These are phyloP conservation scores for Hybos culiciformis DNA, from an alignment of 2,888 invertebrate species.

Conservation along the genomic window DNA sequence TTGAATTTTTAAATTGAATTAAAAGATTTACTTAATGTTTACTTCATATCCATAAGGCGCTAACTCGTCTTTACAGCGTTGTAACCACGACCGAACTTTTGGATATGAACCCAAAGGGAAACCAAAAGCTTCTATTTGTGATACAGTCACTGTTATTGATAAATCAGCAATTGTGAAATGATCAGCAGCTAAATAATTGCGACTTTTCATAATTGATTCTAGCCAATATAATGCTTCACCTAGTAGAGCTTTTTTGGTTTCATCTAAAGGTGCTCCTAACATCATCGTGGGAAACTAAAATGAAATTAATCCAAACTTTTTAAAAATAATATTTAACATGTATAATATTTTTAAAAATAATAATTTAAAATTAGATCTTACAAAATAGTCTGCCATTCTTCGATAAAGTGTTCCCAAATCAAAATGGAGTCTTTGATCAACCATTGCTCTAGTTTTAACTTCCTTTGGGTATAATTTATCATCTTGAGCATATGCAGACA, in stretches of 20 bases:
- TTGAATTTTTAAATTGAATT: neutral
- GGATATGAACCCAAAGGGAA: constrained; percentile 40
- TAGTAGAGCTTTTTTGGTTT: constrained; percentile 38
- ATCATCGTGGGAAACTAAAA: constrained; percentile 37
- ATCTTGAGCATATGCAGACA: constrained; percentile 44
- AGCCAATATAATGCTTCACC: constrained; percentile 43
- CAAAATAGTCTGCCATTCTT: constrained; percentile 41
- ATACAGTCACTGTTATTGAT: constrained; percentile 30
- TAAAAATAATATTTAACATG: neutral
- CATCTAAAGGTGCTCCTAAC: constrained; percentile 35
- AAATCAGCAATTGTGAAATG: constrained; percentile 36
- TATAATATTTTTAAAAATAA: neutral
- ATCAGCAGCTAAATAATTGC: constrained; percentile 45
- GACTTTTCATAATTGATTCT: constrained; percentile 40
- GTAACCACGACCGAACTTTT: constrained; percentile 47
- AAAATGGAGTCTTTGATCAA: constrained; percentile 46
- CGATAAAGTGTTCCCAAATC: constrained; percentile 42
- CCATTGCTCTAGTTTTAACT: constrained; percentile 41
- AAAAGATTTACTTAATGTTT: neutral
- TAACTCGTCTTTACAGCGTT: constrained; percentile 48
- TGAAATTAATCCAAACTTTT: neutral
- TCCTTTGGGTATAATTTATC: constrained; percentile 47
- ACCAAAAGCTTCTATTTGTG: constrained; percentile 37
- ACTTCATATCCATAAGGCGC: constrained; percentile 53
- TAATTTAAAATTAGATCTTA: constrained; percentile 27